Evolutionary conservation across 2,797 vertebrate genomes (phyloP).

Genomic region (Lepilemur ruficaudatus): DNA sequence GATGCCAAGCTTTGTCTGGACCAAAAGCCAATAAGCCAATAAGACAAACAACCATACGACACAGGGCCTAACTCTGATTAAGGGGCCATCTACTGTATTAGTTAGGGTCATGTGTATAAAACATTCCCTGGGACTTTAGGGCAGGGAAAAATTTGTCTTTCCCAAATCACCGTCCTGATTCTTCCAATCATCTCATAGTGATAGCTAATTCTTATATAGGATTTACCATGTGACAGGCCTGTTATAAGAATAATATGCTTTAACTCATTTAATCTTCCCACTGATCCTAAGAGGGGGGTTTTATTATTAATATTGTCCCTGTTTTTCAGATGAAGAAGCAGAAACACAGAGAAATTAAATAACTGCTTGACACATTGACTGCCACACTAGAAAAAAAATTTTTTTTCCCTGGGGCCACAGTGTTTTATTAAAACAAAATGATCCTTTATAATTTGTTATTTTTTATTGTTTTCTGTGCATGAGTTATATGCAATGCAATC

Average conservation of each 20-base stretch:
- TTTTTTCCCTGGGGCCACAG: too few species aligned
- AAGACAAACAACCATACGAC: background rate
- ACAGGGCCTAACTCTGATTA: background rate
- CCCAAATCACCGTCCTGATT: background rate
- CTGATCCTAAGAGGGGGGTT: background rate
- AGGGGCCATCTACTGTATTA: background rate
- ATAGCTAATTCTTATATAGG: background rate
- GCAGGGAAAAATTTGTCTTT: background rate
- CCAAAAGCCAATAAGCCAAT: background rate
- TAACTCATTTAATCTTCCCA: background rate
- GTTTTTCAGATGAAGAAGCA: constrained; percentile 17
- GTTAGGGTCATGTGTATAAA: background rate
- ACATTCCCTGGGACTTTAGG: background rate
- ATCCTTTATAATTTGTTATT: too few species aligned
- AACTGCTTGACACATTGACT: background rate
- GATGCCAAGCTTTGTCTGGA: background rate
- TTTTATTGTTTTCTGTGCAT: too few species aligned
- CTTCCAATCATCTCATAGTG: background rate
- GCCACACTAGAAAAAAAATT: too few species aligned
- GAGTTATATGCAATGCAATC: too few species aligned
- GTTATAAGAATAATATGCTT: background rate
- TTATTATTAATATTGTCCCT: background rate
- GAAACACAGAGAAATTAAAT: background rate
- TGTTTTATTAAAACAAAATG: too few species aligned
- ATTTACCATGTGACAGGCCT: background rate